A percentile compares a stretch with the other conserved stretches of the same genome.
Evolutionary conservation across 2,113 vertebrate species (phyloP).

Genomic region (Rana temporaria): DNA sequence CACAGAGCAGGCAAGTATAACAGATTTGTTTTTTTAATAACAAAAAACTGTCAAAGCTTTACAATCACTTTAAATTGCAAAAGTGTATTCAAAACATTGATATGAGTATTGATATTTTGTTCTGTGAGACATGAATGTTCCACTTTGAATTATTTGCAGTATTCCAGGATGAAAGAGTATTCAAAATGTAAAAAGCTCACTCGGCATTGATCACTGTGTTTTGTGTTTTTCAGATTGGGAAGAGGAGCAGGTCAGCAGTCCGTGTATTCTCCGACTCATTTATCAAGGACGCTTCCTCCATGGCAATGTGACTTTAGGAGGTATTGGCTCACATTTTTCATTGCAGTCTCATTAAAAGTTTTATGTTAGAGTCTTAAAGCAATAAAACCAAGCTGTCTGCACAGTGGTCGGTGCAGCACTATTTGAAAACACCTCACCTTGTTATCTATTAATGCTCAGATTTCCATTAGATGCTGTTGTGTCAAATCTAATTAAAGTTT

Average conservation of each 20-base stretch:
- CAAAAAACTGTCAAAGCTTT: no score
- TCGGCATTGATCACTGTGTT: constrained; percentile 48
- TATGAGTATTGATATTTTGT: no score
- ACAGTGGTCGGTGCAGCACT: background rate
- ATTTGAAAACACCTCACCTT: background rate
- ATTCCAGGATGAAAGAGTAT: background rate
- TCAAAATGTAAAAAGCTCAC: background rate
- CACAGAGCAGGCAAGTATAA: no score
- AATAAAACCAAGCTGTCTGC: background rate
- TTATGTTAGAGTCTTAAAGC: background rate
- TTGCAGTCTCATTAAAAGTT: background rate
- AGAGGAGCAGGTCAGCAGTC: constrained; percentile 97
- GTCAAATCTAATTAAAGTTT: no score
- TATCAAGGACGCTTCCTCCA: constrained; percentile 98
- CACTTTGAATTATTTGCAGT: background rate
- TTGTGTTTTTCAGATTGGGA: constrained; percentile 86
- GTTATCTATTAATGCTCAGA: background rate
- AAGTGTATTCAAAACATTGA: no score
- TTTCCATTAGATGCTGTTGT: background rate
- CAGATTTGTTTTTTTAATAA: no score
- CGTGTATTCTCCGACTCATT: constrained; percentile 95
- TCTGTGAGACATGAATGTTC: background rate
- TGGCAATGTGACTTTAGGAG: constrained; percentile 98
- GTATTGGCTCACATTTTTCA: constrained; percentile 68
- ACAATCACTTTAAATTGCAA: no score